Conservation (phyloP, 2,797 vertebrate species). For the Pantherophis alleghaniensis region DNA sequence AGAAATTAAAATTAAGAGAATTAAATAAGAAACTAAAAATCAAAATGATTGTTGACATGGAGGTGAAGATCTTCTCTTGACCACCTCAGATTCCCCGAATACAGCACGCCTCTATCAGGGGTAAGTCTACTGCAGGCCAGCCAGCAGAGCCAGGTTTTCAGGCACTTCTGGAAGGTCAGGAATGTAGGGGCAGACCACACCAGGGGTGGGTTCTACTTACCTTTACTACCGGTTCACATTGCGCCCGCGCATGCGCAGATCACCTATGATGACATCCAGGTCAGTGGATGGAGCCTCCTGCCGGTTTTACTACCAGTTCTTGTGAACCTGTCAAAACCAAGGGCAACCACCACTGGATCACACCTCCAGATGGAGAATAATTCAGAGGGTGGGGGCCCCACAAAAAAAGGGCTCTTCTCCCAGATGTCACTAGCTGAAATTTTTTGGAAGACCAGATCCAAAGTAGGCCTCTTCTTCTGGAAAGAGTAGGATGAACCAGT, state of each 20-base stretch:
- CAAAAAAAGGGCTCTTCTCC: not conserved
- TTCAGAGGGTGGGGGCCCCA: not conserved
- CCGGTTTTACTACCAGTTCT: no score
- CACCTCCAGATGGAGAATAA: not conserved
- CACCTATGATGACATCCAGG: no score
- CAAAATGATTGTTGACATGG: not conserved
- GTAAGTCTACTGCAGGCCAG: not conserved
- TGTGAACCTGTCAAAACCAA: no score
- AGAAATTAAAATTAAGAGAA: not conserved
- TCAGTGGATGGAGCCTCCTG: no score
- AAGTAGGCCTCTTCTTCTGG: not conserved
- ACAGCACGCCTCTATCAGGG: not conserved
- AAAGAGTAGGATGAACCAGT: not conserved
- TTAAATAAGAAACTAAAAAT: not conserved
- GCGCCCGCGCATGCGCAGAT: no score
- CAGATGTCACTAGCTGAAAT: not conserved
- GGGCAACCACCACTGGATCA: not conserved
- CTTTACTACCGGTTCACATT: no score
- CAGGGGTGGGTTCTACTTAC: no score
- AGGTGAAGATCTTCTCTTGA: not conserved
- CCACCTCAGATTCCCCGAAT: not conserved
- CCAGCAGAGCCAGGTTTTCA: not conserved
- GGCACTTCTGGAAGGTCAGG: not conserved
- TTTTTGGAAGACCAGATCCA: not conserved
- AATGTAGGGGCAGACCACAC: not conserved